Base-by-base conservation (phyloP, 1,140 invertebrate species). In the Latrodectus geometricus region DNA sequence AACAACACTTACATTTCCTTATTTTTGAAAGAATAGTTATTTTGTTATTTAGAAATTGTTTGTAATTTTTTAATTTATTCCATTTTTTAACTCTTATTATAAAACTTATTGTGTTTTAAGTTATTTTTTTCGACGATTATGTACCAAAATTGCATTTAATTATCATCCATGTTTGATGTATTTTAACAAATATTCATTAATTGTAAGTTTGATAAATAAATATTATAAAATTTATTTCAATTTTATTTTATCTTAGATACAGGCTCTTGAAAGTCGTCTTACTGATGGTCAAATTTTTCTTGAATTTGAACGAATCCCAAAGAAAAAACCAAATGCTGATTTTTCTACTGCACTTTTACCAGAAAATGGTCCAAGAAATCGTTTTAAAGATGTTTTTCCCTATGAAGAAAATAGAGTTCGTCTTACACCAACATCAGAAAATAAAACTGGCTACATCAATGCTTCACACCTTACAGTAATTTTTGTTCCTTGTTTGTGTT, bases 361-460 rank as follows among this genome's bases (percentile, higher is more conserved):
- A 11, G 94, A 95, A 88, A 95, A 95, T 91, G 91, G 92, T 4
- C 88, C 91, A 52, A 89, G 92, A 75, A 93, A 93, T 89, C 91
- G 92, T 89, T 95, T 93, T 90, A 93, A 93, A 90, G 94, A 95
- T 89, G 95, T 97, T 61, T 91, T 97, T 56, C 97, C 97, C 1
- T 97, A 97, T 91, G 96, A 97, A 90, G 95, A 96, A 88, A 97
- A 96, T 90, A 69, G 89, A 65, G 95, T 97, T 52, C 92, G 95
- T 74, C 90, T 98, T 7, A 94, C 93, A 23, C 95, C 96, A 8
- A 93, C 94, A 4, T 95, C 94, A 90, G 93, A 94, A 82, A 97
- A 97, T 91, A 94, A 94, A 75, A 93, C 93, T 89, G 97, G 96
- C 9, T 97, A 97, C 89, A 95, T 97, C 69, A 97, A 98, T 92